phyloP scores from a whole-genome alignment of 2,113 vertebrate species.

The Ondatra zibethicus region DNA sequence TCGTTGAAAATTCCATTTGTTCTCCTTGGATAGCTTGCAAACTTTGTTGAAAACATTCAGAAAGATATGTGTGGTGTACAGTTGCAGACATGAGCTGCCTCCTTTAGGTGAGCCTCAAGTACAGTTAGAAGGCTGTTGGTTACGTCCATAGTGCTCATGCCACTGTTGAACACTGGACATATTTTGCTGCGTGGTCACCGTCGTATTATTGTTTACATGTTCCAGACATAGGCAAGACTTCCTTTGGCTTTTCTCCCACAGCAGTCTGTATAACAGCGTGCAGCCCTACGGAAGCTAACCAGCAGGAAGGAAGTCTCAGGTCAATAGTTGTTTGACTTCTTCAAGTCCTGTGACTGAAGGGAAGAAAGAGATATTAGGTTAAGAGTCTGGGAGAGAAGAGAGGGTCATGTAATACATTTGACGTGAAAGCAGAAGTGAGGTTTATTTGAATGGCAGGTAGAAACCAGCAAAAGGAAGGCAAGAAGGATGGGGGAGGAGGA shows the following conservation, averaged over 20 bases:
- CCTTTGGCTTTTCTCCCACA: neutral
- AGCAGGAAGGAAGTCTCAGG: neutral
- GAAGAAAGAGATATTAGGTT: neutral
- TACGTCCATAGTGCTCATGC: neutral
- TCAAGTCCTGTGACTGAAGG: neutral
- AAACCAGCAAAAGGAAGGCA: neutral
- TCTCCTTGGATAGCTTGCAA: neutral
- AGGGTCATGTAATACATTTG: neutral
- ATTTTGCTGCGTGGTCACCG: neutral
- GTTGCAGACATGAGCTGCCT: neutral
- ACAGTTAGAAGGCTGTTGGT: neutral
- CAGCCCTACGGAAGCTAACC: neutral
- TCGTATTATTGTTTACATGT: neutral
- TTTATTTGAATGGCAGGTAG: neutral
- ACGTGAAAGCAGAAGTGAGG: neutral
- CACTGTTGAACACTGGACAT: neutral
- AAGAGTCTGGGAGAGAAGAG: neutral
- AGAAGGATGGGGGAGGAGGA: neutral
- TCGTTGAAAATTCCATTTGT: neutral
- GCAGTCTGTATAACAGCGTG: neutral
- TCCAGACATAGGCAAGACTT: neutral
- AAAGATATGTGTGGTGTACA: neutral
- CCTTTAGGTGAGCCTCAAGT: neutral
- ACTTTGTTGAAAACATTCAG: neutral
- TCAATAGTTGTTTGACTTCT: neutral